A percentile compares a stretch with the other conserved stretches of the same genome.
phyloP scores from a whole-genome alignment of 2,113 vertebrate genomes.

The Petromus typicus region DNA sequence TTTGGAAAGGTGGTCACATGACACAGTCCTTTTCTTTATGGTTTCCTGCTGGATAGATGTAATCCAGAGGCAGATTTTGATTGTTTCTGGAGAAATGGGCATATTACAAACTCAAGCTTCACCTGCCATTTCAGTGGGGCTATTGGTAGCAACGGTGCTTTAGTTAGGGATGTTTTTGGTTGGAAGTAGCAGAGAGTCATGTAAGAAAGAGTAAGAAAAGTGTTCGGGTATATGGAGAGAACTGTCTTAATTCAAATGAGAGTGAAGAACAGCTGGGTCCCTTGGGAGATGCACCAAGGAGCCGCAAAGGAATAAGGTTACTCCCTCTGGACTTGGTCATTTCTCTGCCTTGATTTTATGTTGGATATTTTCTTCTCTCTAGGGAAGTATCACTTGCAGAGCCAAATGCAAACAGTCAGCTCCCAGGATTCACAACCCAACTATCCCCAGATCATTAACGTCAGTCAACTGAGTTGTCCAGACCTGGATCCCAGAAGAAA shows the following conservation, averaged over 20 bases:
- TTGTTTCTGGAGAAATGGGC: neutral
- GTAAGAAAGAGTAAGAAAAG: neutral
- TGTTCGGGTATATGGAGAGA: neutral
- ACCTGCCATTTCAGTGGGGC: neutral
- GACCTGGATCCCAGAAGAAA: neutral
- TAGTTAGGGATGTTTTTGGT: neutral
- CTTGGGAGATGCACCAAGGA: neutral
- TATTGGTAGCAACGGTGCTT: neutral
- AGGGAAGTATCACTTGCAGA: neutral
- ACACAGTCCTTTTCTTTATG: neutral
- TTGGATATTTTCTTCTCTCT: neutral
- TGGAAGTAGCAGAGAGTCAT: neutral
- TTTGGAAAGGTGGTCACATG: neutral
- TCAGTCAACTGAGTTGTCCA: neutral
- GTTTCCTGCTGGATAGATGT: neutral
- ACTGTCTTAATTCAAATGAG: neutral
- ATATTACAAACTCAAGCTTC: neutral
- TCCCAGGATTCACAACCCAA: neutral
- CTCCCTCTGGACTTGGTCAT: neutral
- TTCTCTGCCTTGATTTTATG: neutral
- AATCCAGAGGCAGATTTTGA: neutral
- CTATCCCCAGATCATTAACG: neutral
- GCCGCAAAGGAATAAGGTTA: neutral
- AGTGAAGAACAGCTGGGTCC: neutral
- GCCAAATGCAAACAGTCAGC: neutral